These are phyloP conservation scores for Drosophila guanche DNA, from an alignment of 1,140 invertebrate genomes.

Conservation along the genomic window DNA sequence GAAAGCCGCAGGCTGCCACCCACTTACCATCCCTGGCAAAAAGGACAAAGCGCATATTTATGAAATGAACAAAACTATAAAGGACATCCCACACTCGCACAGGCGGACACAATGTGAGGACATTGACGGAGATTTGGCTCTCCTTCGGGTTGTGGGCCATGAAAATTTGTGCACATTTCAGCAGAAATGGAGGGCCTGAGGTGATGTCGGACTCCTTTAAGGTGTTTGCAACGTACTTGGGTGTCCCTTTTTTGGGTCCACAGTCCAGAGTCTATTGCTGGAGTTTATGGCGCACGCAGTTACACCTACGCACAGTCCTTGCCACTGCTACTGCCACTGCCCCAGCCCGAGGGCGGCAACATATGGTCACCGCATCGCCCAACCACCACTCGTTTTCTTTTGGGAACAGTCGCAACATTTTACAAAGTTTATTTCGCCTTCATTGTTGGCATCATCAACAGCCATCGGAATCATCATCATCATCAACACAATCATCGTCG, in stretches of 20 bases:
- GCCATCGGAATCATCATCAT: constrained; percentile 59
- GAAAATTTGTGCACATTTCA: constrained; percentile 81
- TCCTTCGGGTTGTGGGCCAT: constrained; percentile 57
- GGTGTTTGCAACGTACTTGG: constrained; percentile 47
- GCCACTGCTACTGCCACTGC: constrained; percentile 28
- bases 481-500: constrained; percentile 19
- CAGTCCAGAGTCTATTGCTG: constrained; percentile 65
- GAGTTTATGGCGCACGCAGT: constrained; percentile 79
- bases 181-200: constrained; percentile 69
- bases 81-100: constrained; percentile 50
- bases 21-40: constrained; percentile 36
- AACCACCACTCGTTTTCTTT: constrained; percentile 41
- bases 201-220: constrained; percentile 64
- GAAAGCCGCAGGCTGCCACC: constrained; percentile 69
- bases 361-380: constrained; percentile 61
- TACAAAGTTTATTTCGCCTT: constrained; percentile 66
- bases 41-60: constrained; percentile 80
- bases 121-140: constrained; percentile 69
- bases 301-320: constrained; percentile 56
- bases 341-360: constrained; percentile 50
- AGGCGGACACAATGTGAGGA: constrained; percentile 64
- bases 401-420: constrained; percentile 63
- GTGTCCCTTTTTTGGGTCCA: constrained; percentile 58
- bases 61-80: constrained; percentile 80
- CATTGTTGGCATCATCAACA: constrained; percentile 69